phyloP scores from a whole-genome alignment of 2,888 invertebrate species.

The Mythimna impura region DNA sequence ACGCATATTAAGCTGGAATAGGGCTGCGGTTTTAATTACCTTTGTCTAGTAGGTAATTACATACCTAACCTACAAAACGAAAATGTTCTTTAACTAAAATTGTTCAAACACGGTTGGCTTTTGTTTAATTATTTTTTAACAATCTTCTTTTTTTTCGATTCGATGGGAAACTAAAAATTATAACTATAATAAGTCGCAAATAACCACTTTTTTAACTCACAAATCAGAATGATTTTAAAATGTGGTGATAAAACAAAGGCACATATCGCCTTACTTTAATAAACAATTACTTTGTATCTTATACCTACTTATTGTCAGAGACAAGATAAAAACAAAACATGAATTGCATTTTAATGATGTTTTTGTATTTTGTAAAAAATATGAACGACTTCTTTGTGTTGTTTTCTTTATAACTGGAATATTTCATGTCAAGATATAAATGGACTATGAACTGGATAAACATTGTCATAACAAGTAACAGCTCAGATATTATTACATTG shows the following conservation, averaged over 20 bases:
- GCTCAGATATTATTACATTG: conserved; percentile 37
- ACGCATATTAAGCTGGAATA: conserved; percentile 33
- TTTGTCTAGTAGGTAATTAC: background rate
- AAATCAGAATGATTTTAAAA: background rate
- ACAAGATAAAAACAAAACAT: conserved; percentile 40
- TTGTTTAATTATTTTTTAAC: background rate
- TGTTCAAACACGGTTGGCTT: background rate
- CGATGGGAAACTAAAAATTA: too few relatives aligned
- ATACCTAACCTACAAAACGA: background rate
- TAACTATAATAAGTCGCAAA: too few relatives aligned
- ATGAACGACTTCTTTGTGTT: conserved; percentile 19
- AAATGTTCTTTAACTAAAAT: conserved; percentile 6
- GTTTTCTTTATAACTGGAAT: conserved; percentile 31
- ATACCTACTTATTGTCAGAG: conserved; percentile 15
- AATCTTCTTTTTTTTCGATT: too few relatives aligned
- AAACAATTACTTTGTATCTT: conserved; percentile 18
- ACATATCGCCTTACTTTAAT: background rate
- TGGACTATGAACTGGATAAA: conserved; percentile 50
- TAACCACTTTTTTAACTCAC: background rate
- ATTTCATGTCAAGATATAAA: conserved; percentile 45
- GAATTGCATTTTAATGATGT: conserved; percentile 44
- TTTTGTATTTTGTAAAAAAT: conserved; percentile 37
- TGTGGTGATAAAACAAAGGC: background rate
- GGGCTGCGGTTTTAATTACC: conserved; percentile 32
- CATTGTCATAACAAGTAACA: conserved; percentile 44